phyloP scores from a whole-genome alignment of 2,888 invertebrate species.

The Xestia c-nigrum region DNA sequence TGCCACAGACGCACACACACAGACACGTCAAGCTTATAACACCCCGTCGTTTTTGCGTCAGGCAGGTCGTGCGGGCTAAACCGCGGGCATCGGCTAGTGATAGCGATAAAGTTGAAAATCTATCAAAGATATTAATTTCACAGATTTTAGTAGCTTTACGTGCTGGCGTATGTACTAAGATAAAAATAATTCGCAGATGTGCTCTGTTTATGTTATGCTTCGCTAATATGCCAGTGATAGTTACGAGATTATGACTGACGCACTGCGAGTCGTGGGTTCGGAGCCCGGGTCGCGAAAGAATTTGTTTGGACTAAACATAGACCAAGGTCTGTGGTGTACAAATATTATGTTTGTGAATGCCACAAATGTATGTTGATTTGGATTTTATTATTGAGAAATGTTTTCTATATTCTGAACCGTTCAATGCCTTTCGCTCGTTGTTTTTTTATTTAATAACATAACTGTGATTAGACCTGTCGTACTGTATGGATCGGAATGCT shows the following conservation, averaged over 20 bases:
- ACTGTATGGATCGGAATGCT: no score
- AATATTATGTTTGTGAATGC: slow-evolving; percentile 24
- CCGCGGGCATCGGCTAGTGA: no score
- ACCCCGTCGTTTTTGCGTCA: no score
- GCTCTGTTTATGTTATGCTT: slow-evolving; percentile 46
- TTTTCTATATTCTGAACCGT: background rate
- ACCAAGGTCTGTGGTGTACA: slow-evolving; percentile 30
- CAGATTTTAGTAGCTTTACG: background rate
- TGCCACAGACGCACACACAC: no score
- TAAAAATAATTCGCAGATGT: slow-evolving; percentile 60
- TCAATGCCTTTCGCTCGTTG: no score
- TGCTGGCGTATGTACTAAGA: slow-evolving; percentile 5
- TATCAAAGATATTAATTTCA: no score
- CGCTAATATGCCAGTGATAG: slow-evolving; percentile 40
- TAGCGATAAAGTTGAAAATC: no score
- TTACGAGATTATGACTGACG: slow-evolving; percentile 41
- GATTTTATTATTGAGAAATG: slow-evolving; percentile 11
- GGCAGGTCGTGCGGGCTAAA: no score
- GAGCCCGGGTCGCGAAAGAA: slow-evolving; percentile 15
- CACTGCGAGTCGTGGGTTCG: slow-evolving; percentile 27
- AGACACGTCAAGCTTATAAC: no score
- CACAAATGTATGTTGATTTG: slow-evolving; percentile 9
- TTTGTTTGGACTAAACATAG: slow-evolving; percentile 44
- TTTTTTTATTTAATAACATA: no score
- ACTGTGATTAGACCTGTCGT: no score